Base-by-base conservation (phyloP, 2,888 invertebrate species). In the Tenthredo scrophulariae region DNA sequence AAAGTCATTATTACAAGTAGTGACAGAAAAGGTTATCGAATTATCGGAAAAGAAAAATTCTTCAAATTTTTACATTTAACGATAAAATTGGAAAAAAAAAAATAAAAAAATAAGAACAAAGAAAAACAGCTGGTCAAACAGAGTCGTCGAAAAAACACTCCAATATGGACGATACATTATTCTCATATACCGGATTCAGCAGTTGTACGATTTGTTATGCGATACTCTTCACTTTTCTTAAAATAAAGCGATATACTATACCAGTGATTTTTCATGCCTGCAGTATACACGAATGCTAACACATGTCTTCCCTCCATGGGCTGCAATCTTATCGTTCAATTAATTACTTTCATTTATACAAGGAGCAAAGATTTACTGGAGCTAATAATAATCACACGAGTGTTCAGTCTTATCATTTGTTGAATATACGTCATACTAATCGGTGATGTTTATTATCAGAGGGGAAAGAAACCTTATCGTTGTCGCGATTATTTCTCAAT, bases 361-460 rank as follows among this genome's bases (percentile, higher is more conserved):
- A 72, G 2, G 22, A 43, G 72, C 22, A 40, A 43, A 72, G 72
- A 74, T 74, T 74, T 29, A 43, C 74, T 43, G 13, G 43, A 22
- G 10, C 74, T 37, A 43, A 43, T 74, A 43, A 74, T 43, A n/a
- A 43, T 74, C 74, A 22, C 26, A 43, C 74, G 43, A 43, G 74
- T 74, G 43, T 62, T 40, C 26, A 43, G 74, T 50, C 29, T 46
- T 77, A 77, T 77, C 77, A 15, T 77, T 26, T 33, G 22, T 29
- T 75, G 2, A 18, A 37, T 18, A 9, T n/a, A 80, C n/a, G 58
- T 40, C 4, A 29, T 62, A 26, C 18, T 62, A 80, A 80, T 58
- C 62, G 62, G 40, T 22, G 40, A 62, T 62, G 80, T 62, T 80
- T 26, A 80, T 80, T 80, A 62, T 80, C 22, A 40, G 40, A 22